Conservation (phyloP, 2,797 vertebrate species). For the Caiman crocodilus region DNA sequence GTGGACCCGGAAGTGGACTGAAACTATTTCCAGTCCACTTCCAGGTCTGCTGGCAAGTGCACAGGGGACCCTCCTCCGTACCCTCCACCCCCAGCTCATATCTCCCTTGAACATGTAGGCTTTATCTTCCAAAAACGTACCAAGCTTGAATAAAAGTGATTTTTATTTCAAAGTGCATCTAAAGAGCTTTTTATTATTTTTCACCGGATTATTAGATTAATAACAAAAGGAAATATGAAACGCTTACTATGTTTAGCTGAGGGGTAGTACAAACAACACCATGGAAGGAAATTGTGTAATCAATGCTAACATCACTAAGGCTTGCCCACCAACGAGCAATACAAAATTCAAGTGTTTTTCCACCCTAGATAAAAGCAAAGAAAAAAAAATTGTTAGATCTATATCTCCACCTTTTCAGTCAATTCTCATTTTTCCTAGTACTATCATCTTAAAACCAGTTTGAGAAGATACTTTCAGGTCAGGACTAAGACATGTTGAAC, state of each 20-base stretch:
- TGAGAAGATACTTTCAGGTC: neutral
- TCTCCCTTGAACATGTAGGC: too few species aligned
- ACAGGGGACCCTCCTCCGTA: too few species aligned
- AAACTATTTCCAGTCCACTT: too few species aligned
- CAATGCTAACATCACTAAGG: constrained; percentile 93
- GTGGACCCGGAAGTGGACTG: too few species aligned
- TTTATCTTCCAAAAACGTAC: neutral
- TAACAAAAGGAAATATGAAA: neutral
- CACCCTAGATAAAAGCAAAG: constrained; percentile 82
- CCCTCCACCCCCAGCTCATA: too few species aligned
- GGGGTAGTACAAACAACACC: constrained; percentile 89
- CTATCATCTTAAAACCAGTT: too few species aligned
- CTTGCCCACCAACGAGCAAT: constrained; percentile 99
- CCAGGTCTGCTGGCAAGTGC: too few species aligned
- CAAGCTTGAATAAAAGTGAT: neutral
- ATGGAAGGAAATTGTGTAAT: constrained; percentile 95
- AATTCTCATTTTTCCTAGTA: neutral
- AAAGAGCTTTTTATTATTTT: neutral
- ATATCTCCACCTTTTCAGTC: neutral
- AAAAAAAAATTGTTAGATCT: neutral
- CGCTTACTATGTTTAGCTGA: constrained; percentile 94
- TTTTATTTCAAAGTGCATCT: neutral
- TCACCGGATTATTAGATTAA: neutral
- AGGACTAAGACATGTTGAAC: neutral
- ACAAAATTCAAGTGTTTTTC: constrained; percentile 93